Evolutionary conservation across 2,797 vertebrate species (phyloP).

Genomic region (Gymnothorax reevesii): DNA sequence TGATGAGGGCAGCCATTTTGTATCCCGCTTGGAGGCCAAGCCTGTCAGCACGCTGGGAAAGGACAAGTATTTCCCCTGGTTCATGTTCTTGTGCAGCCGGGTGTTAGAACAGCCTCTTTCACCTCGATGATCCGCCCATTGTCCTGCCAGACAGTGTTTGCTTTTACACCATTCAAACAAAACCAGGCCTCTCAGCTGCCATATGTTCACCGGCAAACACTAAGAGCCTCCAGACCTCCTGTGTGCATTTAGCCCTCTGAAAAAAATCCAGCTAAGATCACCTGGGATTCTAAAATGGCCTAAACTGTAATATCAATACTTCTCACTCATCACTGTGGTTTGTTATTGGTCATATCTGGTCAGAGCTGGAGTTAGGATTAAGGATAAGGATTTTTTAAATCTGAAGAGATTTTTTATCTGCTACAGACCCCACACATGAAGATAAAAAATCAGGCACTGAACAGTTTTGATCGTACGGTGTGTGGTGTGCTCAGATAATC

Average conservation of each 20-base stretch:
- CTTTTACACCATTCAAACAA: slow-evolving; percentile 3
- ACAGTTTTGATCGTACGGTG: too few relatives aligned
- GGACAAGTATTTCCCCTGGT: neutral
- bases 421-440: too few relatives aligned
- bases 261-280: too few relatives aligned
- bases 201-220: neutral
- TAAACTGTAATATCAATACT: too few relatives aligned
- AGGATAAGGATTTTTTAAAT: too few relatives aligned
- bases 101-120: neutral
- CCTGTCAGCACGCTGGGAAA: neutral
- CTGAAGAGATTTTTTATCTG: too few relatives aligned
- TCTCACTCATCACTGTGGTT: too few relatives aligned
- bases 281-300: too few relatives aligned
- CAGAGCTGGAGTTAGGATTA: too few relatives aligned
- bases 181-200: neutral
- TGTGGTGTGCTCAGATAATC: too few relatives aligned
- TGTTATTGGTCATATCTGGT: too few relatives aligned
- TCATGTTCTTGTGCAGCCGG: neutral
- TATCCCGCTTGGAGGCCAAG: neutral
- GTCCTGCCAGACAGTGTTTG: neutral
- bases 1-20: slow-evolving; percentile 1
- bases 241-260: neutral
- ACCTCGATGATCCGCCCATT: neutral
- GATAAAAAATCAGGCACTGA: too few relatives aligned
- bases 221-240: neutral